Percentiles rank a stretch among this genome's conserved stretches.
Conservation (phyloP, 2,113 vertebrate species). For the Centropus bengalensis region DNA sequence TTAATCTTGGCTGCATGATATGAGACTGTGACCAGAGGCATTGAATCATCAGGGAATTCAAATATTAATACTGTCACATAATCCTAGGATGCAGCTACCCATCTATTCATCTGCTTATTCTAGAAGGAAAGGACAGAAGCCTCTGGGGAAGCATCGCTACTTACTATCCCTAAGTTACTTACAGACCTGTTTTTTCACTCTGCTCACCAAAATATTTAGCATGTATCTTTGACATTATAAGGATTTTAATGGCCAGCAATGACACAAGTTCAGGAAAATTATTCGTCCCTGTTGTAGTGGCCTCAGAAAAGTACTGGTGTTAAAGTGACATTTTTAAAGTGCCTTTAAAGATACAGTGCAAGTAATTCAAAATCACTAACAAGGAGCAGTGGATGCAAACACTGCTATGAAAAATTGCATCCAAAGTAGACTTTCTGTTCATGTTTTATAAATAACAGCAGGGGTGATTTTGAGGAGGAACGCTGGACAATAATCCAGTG, state of each 20-base stretch:
- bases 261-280: background rate
- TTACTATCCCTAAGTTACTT: background rate
- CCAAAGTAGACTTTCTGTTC: background rate
- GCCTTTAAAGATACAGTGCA: background rate
- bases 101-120: background rate
- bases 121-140: background rate
- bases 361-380: background rate
- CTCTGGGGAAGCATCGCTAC: background rate
- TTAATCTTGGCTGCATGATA: background rate
- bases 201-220: background rate
- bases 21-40: background rate
- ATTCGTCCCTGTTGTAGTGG: background rate
- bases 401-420: background rate
- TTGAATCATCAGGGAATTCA: background rate
- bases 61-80: background rate
- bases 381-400: background rate
- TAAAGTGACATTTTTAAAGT: background rate
- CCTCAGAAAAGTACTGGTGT: background rate
- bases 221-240: background rate
- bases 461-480: background rate
- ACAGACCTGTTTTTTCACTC: background rate
- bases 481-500: background rate
- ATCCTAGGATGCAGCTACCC: background rate
- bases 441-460: background rate
- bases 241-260: background rate